Percentiles rank a stretch among this genome's conserved stretches.
Evolutionary conservation across 2,888 invertebrate genomes (phyloP).

Genomic region (Lycia hirtaria): DNA sequence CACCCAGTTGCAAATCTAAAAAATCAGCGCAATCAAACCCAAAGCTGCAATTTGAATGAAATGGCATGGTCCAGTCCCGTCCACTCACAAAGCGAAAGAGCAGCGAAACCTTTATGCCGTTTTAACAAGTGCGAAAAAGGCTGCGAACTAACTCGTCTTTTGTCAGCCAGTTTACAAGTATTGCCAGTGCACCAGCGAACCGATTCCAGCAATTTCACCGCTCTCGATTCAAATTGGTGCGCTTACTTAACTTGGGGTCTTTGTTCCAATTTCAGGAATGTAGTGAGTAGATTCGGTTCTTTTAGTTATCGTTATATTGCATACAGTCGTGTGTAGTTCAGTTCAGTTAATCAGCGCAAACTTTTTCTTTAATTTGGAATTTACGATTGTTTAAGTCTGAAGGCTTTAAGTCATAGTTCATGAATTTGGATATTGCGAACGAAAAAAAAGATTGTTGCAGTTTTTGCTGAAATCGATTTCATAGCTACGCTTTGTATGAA

Average conservation of each 20-base stretch:
- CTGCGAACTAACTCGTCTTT: constrained; percentile 34
- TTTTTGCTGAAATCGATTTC: too few relatives aligned
- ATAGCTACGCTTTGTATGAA: too few relatives aligned
- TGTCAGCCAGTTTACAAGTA: constrained; percentile 27
- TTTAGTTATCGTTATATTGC: neutral
- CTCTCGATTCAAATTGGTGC: constrained; percentile 25
- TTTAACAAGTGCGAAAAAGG: constrained; percentile 11
- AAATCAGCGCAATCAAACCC: too few relatives aligned
- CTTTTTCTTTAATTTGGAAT: neutral
- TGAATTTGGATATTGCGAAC: too few relatives aligned
- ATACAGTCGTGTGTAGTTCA: too few relatives aligned
- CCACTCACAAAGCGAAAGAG: neutral
- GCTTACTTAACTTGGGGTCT: constrained; percentile 5
- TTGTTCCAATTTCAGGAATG: constrained; percentile 5
- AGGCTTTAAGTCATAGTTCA: too few relatives aligned
- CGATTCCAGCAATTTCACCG: constrained; percentile 26
- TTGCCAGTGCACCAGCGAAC: constrained; percentile 21
- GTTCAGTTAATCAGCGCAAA: too few relatives aligned
- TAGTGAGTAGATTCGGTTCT: neutral
- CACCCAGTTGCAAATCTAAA: too few relatives aligned
- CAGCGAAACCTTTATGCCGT: constrained; percentile 8
- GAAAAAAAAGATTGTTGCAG: too few relatives aligned
- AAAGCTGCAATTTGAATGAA: neutral
- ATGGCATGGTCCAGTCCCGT: neutral
- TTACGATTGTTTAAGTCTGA: too few relatives aligned